phyloP scores from a whole-genome alignment of 2,888 invertebrate species.

The Trissoscelio sp. region DNA sequence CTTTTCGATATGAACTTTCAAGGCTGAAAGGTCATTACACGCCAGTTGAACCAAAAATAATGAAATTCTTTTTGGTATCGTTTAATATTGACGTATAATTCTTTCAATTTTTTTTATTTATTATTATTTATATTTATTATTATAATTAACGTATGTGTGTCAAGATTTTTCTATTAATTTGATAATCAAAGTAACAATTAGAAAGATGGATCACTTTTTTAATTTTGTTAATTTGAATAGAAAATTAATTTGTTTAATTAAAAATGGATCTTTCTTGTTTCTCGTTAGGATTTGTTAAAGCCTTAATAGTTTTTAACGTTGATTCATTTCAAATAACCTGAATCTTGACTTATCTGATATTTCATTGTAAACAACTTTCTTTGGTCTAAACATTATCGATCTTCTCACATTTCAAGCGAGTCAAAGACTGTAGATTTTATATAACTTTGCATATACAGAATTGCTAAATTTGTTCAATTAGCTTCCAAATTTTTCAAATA shows the following conservation, averaged over 20 bases:
- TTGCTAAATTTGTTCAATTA: too few relatives aligned
- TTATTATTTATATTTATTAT: too few relatives aligned
- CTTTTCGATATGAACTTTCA: constrained; percentile 17
- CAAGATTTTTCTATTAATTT: too few relatives aligned
- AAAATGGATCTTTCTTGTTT: neutral
- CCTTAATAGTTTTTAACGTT: neutral
- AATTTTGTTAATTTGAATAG: too few relatives aligned
- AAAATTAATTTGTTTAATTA: too few relatives aligned
- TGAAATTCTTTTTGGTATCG: too few relatives aligned
- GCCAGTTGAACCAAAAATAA: too few relatives aligned
- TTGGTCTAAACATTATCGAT: neutral
- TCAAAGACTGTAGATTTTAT: neutral
- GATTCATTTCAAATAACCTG: neutral
- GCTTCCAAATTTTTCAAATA: neutral
- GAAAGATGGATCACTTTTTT: too few relatives aligned
- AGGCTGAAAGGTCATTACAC: neutral
- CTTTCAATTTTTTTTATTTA: too few relatives aligned
- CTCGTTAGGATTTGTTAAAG: neutral
- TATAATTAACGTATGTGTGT: too few relatives aligned
- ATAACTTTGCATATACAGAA: neutral
- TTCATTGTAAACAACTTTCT: constrained; percentile 1
- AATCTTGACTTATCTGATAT: neutral
- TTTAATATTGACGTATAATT: too few relatives aligned
- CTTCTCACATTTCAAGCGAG: neutral
- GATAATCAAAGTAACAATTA: too few relatives aligned